phyloP scores from a whole-genome alignment of 2,797 vertebrate species.

The Simalia tracyae region DNA sequence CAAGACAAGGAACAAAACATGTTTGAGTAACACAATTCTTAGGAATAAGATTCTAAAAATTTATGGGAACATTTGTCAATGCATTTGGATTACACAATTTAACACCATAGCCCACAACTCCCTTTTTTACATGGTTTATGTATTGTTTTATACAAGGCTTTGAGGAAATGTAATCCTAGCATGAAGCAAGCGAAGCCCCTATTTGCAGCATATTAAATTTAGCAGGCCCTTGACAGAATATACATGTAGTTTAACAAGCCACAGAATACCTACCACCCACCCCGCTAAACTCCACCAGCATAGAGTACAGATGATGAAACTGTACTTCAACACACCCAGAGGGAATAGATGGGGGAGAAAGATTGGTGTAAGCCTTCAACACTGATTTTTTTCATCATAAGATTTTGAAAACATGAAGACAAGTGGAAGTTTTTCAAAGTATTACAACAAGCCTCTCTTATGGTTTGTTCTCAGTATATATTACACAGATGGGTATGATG shows the following conservation, averaged over 20 bases:
- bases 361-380: conserved; percentile 35
- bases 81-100: background rate
- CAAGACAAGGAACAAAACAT: background rate
- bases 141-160: background rate
- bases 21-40: background rate
- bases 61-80: background rate
- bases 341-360: background rate
- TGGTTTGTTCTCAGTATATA: conserved; percentile 39
- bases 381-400: conserved; percentile 42
- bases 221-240: background rate
- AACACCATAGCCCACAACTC: background rate
- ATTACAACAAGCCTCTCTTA: conserved; percentile 13
- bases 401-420: background rate
- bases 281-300: background rate
- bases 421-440: conserved; percentile 38
- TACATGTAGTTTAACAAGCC: conserved; percentile 36
- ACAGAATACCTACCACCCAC: background rate
- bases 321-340: background rate
- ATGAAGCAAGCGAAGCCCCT: background rate
- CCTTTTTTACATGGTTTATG: background rate
- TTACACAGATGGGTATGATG: background rate
- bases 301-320: background rate
- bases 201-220: conserved; percentile 41
- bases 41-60: background rate
- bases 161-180: background rate